A percentile compares a stretch with the other conserved stretches of the same genome.
Conservation (phyloP, 2,797 vertebrate genomes). For the Xenops minutus region DNA sequence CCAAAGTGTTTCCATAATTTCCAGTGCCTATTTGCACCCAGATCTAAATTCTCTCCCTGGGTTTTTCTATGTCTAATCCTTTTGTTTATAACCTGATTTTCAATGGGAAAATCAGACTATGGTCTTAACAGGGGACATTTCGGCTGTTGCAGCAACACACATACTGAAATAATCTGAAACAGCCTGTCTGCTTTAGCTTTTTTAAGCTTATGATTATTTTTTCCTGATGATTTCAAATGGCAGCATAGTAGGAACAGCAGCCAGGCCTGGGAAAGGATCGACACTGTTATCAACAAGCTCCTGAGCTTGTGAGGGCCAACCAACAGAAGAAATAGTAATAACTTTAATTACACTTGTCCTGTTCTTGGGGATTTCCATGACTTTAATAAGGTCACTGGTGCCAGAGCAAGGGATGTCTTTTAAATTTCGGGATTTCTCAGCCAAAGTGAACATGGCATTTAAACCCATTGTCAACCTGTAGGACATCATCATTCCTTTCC, state of each 20-base stretch:
- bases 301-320: neutral
- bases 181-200: constrained; percentile 51
- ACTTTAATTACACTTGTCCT: neutral
- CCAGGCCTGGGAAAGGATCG: neutral
- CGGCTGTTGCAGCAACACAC: neutral
- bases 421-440: neutral
- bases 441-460: neutral
- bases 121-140: constrained; percentile 45
- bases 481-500: neutral
- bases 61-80: neutral
- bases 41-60: neutral
- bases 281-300: neutral
- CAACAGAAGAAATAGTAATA: neutral
- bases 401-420: neutral
- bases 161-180: constrained; percentile 55
- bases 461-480: neutral
- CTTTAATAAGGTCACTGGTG: neutral
- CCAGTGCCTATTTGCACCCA: neutral
- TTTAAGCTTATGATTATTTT: constrained; percentile 50
- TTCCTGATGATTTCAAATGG: constrained; percentile 14
- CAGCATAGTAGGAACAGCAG: neutral
- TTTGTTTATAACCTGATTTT: constrained; percentile 47
- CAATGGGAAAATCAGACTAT: neutral
- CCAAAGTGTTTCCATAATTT: neutral
- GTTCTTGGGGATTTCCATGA: neutral